Evolutionary conservation across 2,113 vertebrate species (phyloP).

Genomic region (Micronisus gabar): DNA sequence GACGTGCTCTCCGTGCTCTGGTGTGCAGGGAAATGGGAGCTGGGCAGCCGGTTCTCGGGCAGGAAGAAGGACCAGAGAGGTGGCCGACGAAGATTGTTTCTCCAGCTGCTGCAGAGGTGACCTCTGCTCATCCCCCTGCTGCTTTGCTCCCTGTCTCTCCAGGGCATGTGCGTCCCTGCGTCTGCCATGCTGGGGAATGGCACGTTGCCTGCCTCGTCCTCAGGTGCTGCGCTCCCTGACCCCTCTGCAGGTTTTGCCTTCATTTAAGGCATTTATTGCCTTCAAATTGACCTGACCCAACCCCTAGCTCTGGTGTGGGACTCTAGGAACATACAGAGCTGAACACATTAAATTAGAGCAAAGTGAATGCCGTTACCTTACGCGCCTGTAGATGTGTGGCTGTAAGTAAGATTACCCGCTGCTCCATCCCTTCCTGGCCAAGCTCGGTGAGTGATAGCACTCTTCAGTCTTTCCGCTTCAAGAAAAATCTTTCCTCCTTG

Average conservation of each 20-base stretch:
- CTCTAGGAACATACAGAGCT: neutral
- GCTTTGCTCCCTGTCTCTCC: neutral
- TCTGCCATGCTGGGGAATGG: neutral
- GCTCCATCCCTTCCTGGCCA: neutral
- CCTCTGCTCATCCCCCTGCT: neutral
- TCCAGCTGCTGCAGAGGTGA: neutral
- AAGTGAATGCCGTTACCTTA: neutral
- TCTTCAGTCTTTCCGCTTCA: neutral
- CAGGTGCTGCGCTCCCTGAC: neutral
- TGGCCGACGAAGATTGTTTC: neutral
- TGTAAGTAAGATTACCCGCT: neutral
- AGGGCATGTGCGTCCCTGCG: fast-evolving
- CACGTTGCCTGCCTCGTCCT: fast-evolving
- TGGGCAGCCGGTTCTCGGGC: neutral
- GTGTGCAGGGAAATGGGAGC: too few species aligned
- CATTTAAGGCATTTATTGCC: neutral
- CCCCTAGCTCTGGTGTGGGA: too few species aligned
- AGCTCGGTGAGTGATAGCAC: fast-evolving
- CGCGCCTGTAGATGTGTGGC: fast-evolving
- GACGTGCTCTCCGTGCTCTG: fast-evolving
- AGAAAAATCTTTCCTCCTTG: neutral
- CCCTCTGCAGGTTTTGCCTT: neutral
- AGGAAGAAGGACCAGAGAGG: neutral
- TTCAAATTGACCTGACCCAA: neutral
- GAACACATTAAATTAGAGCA: neutral